Evolutionary conservation across 2,888 invertebrate species (phyloP), one percentile per base, ranked within the genome.

Genomic region (Uropetala carovei): DNA sequence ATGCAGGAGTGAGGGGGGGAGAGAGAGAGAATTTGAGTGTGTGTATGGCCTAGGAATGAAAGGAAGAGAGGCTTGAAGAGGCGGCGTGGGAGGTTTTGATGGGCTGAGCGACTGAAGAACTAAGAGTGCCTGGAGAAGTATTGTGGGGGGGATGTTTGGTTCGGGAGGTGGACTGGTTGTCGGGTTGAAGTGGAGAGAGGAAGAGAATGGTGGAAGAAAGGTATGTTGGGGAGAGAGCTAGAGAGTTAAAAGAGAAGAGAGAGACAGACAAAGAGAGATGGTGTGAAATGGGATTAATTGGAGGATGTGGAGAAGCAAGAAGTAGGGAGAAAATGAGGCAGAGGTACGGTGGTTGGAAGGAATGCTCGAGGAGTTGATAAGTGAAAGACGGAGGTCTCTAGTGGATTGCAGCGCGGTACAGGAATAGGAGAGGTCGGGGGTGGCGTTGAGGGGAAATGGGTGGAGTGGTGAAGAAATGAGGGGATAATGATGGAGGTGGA

Each of bases 401-500:
- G 43, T 43, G 43, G 43, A 43, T 43, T 43, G 43, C 3, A 43
- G 43, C 1, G 43, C 43, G 43, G 43, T 43, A 43, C 43, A 43
- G 43, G 43, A 43, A 43, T 43, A 43, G 43, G 22, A 22, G 75
- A 10, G 75, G 22, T n/a, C 22, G 64, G 18, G 18, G 43, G 1
- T 43, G 43, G 43, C 43, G 68, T 1, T 43, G n/a, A 18, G 68
- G 75, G 22, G 75, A 75, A 75, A 27, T 75, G 10, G 75, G 75
- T 18, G 60, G 60, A 60, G 18, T 68, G 16, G 75, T 75, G 75
- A 75, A 75, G 75, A 75, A 75, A 22, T 75, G 75, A 75, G 75
- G 75, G 22, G 75, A 75, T 75, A 22, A 75, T 75, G 75, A 27
- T 75, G 75, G 68, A n/a, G 68, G n/a, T 68, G 68, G 75, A 75